A percentile compares a stretch with the other conserved stretches of the same genome.
phyloP scores from a whole-genome alignment of 2,113 vertebrate species.

The Fregetta grallaria region DNA sequence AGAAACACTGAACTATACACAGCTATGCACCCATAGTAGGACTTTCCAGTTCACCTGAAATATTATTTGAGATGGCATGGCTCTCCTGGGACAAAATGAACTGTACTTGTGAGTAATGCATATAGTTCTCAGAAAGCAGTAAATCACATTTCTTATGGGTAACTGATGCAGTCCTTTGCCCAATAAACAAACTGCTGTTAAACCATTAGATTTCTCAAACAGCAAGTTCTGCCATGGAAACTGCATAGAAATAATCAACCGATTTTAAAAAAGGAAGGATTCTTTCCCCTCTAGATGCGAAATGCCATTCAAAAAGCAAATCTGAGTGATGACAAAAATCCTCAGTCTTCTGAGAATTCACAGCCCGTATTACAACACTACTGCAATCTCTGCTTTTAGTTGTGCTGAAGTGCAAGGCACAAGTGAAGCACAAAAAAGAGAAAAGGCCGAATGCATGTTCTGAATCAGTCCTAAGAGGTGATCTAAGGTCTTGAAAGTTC shows the following conservation, averaged over 20 bases:
- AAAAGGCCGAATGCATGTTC: neutral
- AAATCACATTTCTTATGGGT: neutral
- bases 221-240: constrained; percentile 21
- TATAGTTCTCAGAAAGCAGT: neutral
- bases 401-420: neutral
- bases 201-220: neutral
- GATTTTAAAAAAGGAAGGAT: neutral
- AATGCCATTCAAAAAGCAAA: neutral
- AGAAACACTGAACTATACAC: neutral
- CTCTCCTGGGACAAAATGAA: neutral
- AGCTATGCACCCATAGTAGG: neutral
- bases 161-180: neutral
- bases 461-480: neutral
- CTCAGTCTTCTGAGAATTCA: neutral
- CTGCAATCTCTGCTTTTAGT: neutral
- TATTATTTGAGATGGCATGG: neutral
- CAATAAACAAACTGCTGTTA: neutral
- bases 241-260: neutral
- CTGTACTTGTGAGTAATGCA: neutral
- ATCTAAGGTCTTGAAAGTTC: neutral
- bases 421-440: neutral
- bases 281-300: neutral
- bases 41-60: neutral
- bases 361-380: neutral
- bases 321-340: neutral